phyloP scores from a whole-genome alignment of 1,140 invertebrate genomes.

The Ostrea denselamellosa region DNA sequence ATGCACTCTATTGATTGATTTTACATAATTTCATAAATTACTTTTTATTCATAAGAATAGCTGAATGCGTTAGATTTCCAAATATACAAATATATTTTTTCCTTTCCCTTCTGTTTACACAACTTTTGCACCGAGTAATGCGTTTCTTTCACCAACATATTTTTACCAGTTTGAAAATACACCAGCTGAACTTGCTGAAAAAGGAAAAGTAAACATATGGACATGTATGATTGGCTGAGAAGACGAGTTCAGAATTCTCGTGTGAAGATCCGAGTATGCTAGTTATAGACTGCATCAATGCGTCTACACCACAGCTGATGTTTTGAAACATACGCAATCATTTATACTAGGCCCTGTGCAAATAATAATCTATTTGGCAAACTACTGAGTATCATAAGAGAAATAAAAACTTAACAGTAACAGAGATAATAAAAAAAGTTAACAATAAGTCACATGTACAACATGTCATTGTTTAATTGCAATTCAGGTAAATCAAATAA shows the following conservation, averaged over 20 bases:
- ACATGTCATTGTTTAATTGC: neutral
- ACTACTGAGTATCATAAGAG: neutral
- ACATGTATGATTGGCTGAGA: too few relatives aligned
- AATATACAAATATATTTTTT: neutral
- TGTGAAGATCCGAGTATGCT: too few relatives aligned
- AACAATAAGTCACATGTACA: neutral
- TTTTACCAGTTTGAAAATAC: neutral
- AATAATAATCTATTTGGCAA: slow-evolving; percentile 15
- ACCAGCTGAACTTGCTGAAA: neutral
- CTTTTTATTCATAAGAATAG: too few relatives aligned
- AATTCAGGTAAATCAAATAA: neutral
- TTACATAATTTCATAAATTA: too few relatives aligned
- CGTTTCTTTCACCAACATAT: neutral
- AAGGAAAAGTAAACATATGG: too few relatives aligned
- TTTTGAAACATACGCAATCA: neutral
- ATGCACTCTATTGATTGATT: too few relatives aligned
- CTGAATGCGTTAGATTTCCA: neutral
- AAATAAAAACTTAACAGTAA: slow-evolving; percentile 20
- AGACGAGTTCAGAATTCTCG: too few relatives aligned
- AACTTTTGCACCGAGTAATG: neutral
- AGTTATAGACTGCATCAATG: too few relatives aligned
- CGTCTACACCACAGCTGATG: neutral
- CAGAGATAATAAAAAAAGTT: slow-evolving; percentile 13
- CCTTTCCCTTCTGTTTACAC: neutral
- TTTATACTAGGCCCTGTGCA: neutral